Conservation (phyloP, 2,797 vertebrate genomes). For the Rhabdophis nuchalis region DNA sequence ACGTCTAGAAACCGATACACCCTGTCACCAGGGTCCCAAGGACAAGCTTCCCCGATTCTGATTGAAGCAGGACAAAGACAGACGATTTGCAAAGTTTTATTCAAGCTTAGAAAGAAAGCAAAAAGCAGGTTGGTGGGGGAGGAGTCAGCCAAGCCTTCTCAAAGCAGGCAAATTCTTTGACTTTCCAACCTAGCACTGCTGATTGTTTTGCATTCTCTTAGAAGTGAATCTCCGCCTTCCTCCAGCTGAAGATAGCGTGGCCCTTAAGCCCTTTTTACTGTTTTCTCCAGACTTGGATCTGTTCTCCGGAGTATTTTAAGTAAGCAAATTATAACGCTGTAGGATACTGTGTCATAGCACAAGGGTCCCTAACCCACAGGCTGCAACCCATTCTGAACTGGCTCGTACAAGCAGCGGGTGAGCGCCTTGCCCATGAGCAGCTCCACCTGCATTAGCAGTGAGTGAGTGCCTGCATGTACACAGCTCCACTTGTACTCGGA, state of each 20-base stretch:
- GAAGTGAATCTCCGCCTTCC: too few relatives aligned
- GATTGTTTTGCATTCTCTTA: too few relatives aligned
- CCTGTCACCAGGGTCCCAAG: not conserved
- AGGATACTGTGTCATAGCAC: not conserved
- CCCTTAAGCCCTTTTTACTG: too few relatives aligned
- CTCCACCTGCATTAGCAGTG: not conserved
- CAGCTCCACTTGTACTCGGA: not conserved
- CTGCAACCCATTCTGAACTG: not conserved
- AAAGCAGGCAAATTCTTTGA: not conserved
- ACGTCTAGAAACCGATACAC: not conserved
- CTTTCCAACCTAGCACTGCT: not conserved
- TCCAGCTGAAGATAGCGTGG: too few relatives aligned
- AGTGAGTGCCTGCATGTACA: accelerated
- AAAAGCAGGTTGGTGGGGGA: not conserved
- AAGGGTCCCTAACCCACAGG: too few relatives aligned
- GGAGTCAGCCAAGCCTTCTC: not conserved
- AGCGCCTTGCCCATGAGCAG: not conserved
- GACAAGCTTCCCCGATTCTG: not conserved
- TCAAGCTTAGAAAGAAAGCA: not conserved
- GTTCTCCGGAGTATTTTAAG: not conserved
- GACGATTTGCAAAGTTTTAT: not conserved
- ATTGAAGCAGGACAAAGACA: not conserved
- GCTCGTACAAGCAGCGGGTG: not conserved
- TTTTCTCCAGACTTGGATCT: too few relatives aligned
- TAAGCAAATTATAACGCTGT: not conserved